phyloP scores from a whole-genome alignment of 2,797 vertebrate genomes.

The Pangasius djambal region DNA sequence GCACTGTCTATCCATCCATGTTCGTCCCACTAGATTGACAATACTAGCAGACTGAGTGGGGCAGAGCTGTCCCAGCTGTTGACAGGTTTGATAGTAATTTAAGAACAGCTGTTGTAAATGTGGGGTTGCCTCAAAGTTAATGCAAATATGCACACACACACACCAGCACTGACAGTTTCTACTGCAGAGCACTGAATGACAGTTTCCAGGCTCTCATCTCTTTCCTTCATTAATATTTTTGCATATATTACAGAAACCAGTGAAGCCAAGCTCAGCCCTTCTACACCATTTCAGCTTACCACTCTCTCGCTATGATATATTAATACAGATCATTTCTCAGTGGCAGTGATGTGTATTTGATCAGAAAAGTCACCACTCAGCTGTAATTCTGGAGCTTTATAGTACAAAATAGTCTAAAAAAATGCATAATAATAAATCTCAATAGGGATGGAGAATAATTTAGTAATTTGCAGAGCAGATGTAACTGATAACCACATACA shows the following conservation, averaged over 20 bases:
- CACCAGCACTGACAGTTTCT: background rate
- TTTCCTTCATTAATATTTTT: constrained; percentile 3
- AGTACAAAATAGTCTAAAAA: background rate
- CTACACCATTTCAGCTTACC: background rate
- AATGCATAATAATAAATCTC: background rate
- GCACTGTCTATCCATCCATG: background rate
- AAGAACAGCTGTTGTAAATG: constrained; percentile 6
- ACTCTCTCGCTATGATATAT: background rate
- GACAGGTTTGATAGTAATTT: constrained; percentile 5
- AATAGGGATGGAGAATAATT: background rate
- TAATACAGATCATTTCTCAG: background rate
- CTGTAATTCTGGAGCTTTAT: background rate
- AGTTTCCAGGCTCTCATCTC: background rate
- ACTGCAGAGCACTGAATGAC: background rate
- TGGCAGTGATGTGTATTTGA: background rate
- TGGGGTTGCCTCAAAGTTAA: constrained; percentile 14
- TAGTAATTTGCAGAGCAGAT: background rate
- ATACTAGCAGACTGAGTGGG: background rate
- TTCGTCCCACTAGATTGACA: background rate
- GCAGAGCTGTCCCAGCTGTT: background rate
- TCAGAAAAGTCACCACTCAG: background rate
- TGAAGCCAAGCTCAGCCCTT: background rate
- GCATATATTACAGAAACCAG: background rate
- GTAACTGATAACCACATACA: background rate
- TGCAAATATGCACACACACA: background rate